A percentile compares a stretch with the other conserved stretches of the same genome.
Conservation (phyloP, 1,140 invertebrate genomes). For the Arion vulgaris region DNA sequence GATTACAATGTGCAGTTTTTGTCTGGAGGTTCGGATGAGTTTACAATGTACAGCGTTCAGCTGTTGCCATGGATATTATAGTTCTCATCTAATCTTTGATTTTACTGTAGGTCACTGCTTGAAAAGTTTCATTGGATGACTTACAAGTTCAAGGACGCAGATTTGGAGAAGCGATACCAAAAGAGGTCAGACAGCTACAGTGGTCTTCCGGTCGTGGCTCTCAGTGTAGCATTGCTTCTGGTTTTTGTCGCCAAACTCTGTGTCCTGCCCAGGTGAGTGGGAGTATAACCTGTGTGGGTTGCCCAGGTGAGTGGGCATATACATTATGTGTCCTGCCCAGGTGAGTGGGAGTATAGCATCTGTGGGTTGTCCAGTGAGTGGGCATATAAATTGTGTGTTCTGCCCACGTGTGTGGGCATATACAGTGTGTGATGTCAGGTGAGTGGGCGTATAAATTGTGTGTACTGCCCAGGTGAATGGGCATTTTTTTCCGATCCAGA, state of each 20-base stretch:
- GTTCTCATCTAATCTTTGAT: no score
- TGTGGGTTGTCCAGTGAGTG: no score
- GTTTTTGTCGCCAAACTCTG: conserved; percentile 54
- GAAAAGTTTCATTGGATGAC: conserved; percentile 51
- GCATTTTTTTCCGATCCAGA: no score
- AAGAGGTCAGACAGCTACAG: conserved; percentile 55
- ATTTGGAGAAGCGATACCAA: conserved; percentile 54
- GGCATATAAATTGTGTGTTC: conserved; percentile 35
- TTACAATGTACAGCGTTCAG: no score
- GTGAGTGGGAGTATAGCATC: conserved; percentile 31
- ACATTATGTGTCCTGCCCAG: conserved; percentile 50
- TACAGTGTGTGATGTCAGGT: no score
- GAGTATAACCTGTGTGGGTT: no score
- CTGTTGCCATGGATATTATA: no score
- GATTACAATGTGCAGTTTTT: no score
- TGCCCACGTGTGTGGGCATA: conserved; percentile 36
- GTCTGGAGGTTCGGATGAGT: no score
- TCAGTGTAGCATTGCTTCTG: conserved; percentile 56
- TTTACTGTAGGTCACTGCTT: conserved; percentile 24
- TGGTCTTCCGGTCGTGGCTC: conserved; percentile 53
- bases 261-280: conserved; percentile 55
- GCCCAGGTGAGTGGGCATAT: no score
- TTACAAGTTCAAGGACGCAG: conserved; percentile 59
- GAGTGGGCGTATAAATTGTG: background rate
- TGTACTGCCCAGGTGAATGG: no score